Evolutionary conservation across 2,797 vertebrate genomes (phyloP).

Genomic region (Sternarchorhynchus goeldii): DNA sequence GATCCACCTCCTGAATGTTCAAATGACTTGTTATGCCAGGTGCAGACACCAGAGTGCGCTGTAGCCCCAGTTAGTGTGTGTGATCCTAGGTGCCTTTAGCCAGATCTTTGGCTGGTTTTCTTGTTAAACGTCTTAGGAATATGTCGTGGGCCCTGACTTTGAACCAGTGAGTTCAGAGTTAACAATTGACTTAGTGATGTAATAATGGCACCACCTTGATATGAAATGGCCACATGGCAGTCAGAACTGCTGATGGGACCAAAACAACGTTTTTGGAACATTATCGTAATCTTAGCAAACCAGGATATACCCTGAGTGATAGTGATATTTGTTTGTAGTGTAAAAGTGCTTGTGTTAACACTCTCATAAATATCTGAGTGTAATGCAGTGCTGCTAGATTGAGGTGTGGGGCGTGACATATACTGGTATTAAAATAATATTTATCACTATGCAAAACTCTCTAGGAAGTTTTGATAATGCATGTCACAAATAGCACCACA

Average conservation of each 20-base stretch:
- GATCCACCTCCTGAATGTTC: background rate
- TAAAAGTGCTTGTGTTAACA: background rate
- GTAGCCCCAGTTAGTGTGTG: background rate
- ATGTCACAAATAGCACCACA: constrained; percentile 32
- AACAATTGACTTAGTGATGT: background rate
- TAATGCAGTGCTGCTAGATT: background rate
- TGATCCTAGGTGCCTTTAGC: constrained; percentile 3
- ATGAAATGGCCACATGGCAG: background rate
- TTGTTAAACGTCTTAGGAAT: background rate
- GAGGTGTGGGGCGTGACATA: background rate
- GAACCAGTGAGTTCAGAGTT: constrained; percentile 21
- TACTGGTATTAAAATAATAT: constrained; percentile 6
- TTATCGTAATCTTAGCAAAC: no score
- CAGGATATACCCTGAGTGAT: no score
- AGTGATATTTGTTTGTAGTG: background rate
- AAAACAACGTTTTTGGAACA: no score
- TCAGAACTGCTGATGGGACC: background rate
- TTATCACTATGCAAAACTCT: constrained; percentile 67
- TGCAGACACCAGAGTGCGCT: constrained; percentile 46
- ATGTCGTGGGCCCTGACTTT: background rate
- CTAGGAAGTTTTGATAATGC: constrained; percentile 61
- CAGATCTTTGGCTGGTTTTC: background rate
- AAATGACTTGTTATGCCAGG: background rate
- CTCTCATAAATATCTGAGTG: background rate
- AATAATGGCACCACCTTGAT: constrained; percentile 12